These are phyloP conservation scores for Lithophane leautieri DNA, from an alignment of 2,888 invertebrate species.

Conservation along the genomic window DNA sequence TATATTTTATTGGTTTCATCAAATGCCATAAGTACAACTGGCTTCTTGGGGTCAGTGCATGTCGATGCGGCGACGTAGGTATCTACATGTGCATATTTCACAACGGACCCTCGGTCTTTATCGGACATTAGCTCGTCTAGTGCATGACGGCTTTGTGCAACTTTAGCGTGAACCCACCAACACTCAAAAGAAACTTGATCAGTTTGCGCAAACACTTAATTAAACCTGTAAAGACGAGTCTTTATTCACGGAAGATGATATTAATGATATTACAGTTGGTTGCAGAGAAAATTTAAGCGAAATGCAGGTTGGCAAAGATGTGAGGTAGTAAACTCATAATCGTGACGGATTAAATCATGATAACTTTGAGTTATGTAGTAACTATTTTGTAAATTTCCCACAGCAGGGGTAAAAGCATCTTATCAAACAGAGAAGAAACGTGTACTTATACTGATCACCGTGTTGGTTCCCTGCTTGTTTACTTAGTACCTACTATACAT, in stretches of 20 bases:
- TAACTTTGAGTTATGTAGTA: conserved; percentile 39
- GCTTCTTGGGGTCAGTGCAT: conserved; percentile 79
- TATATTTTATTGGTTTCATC: conserved; percentile 76
- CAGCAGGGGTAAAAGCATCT: background rate
- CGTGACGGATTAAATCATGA: conserved; percentile 54
- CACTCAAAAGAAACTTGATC: conserved; percentile 58
- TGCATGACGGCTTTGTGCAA: conserved; percentile 67
- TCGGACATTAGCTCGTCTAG: conserved; percentile 66
- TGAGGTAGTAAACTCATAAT: conserved; percentile 46
- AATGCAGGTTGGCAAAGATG: conserved; percentile 39
- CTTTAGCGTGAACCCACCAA: conserved; percentile 51
- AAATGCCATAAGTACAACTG: conserved; percentile 84
- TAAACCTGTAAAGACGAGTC: conserved; percentile 44
- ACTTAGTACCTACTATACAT: background rate
- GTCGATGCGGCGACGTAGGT: conserved; percentile 57
- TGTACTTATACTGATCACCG: background rate
- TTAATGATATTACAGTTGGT: conserved; percentile 48
- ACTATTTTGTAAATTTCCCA: conserved; percentile 35
- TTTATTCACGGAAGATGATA: conserved; percentile 43
- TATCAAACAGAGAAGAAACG: background rate
- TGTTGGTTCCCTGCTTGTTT: background rate
- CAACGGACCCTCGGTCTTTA: conserved; percentile 73
- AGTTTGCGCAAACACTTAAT: conserved; percentile 66
- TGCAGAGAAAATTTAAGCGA: conserved; percentile 47
- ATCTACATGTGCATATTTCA: conserved; percentile 70